Evolutionary conservation across 2,888 invertebrate genomes (phyloP).

Genomic region (Nezara viridula): DNA sequence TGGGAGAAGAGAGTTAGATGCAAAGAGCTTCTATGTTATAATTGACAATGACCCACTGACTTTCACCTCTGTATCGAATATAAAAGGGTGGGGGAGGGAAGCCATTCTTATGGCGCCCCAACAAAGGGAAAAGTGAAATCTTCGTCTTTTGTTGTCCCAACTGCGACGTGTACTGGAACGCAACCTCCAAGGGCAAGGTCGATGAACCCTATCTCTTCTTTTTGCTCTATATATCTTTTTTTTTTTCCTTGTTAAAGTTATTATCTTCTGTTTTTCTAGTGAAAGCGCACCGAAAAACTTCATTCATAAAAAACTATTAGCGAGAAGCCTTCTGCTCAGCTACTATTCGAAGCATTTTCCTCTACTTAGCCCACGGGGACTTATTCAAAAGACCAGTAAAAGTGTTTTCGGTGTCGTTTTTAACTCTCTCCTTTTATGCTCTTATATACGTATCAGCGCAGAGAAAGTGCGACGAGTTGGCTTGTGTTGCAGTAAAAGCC

Average conservation of each 20-base stretch:
- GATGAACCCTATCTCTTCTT: conserved; percentile 29
- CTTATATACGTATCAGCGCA: conserved; percentile 27
- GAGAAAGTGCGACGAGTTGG: conserved; percentile 21
- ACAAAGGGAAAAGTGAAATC: conserved; percentile 61
- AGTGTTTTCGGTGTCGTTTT: conserved; percentile 33
- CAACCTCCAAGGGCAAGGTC: conserved; percentile 55
- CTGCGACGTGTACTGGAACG: conserved; percentile 52
- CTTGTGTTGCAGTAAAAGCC: conserved; percentile 10
- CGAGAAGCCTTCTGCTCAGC: not conserved
- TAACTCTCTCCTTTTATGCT: conserved; percentile 41
- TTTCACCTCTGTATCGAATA: conserved; percentile 58
- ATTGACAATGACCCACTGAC: conserved; percentile 58
- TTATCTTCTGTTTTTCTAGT: not conserved
- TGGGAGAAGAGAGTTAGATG: conserved; percentile 31
- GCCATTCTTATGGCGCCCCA: conserved; percentile 56
- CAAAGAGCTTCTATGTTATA: conserved; percentile 55
- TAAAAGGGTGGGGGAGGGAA: conserved; percentile 44
- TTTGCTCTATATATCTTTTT: not conserved
- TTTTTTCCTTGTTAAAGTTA: not conserved
- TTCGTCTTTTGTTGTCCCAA: conserved; percentile 52
- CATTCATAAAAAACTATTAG: not conserved
- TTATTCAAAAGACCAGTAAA: conserved; percentile 24
- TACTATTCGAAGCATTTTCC: not conserved
- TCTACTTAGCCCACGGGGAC: not conserved
- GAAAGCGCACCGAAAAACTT: not conserved